Evolutionary conservation across 2,113 vertebrate species (phyloP).

Genomic region (Hipposideros armiger): DNA sequence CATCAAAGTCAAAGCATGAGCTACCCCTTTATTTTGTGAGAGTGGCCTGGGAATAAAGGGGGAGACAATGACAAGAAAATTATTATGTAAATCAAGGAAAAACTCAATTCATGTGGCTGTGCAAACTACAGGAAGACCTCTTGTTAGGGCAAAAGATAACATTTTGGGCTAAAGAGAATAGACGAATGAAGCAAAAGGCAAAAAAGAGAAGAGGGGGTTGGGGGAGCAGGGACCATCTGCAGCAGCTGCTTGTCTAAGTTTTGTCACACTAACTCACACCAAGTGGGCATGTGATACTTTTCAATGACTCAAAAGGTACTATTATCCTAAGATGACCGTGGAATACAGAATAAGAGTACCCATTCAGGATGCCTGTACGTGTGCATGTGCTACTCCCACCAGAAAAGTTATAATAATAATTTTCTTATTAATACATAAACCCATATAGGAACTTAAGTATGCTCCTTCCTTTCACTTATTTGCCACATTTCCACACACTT

Average conservation of each 20-base stretch:
- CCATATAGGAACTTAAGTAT: neutral
- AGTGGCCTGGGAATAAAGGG: constrained; percentile 5
- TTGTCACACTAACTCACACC: neutral
- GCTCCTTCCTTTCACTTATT: neutral
- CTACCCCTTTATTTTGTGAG: neutral
- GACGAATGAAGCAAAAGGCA: neutral
- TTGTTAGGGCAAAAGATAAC: neutral
- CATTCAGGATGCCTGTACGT: neutral
- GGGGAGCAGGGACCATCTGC: neutral
- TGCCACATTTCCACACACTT: neutral
- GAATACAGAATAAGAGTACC: neutral
- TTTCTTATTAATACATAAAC: neutral
- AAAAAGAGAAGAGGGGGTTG: neutral
- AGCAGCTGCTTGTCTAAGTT: neutral
- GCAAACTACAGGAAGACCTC: neutral
- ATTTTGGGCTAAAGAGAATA: neutral
- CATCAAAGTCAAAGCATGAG: constrained; percentile 6
- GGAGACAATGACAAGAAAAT: constrained; percentile 44
- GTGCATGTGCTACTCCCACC: neutral
- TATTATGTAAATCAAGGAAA: constrained; percentile 23
- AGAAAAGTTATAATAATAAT: neutral
- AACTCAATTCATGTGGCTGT: neutral
- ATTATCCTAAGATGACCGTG: neutral
- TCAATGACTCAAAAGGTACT: neutral
- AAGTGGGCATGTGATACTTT: too few relatives aligned